phyloP scores from a whole-genome alignment of 2,797 vertebrate species.

The Darevskia mixta region DNA sequence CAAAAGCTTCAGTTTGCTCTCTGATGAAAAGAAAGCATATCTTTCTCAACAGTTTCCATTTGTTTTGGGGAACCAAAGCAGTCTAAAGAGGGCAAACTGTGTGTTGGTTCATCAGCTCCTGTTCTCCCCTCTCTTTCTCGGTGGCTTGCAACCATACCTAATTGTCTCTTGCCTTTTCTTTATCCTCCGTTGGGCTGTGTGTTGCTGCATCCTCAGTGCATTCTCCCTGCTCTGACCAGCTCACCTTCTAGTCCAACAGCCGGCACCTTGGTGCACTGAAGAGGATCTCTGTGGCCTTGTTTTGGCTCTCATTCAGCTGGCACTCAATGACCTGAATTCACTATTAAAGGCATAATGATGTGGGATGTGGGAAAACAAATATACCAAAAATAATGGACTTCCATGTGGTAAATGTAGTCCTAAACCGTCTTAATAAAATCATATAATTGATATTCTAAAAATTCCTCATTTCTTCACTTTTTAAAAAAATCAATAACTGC shows the following conservation, averaged over 20 bases:
- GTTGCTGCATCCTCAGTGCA: not conserved
- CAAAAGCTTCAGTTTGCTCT: not conserved
- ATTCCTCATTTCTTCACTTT: slow-evolving; percentile 74
- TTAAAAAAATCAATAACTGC: slow-evolving; percentile 67
- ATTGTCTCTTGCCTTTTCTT: no score
- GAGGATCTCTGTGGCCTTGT: not conserved
- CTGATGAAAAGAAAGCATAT: not conserved
- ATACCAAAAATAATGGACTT: not conserved
- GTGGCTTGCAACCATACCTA: no score
- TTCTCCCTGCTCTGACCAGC: no score
- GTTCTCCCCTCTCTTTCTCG: no score
- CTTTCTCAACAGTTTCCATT: not conserved
- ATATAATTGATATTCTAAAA: slow-evolving; percentile 51
- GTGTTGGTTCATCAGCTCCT: no score
- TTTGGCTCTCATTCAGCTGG: not conserved
- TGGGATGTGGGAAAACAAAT: not conserved
- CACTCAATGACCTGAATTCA: not conserved
- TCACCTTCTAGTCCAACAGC: no score
- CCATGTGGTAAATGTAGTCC: not conserved
- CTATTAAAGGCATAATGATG: not conserved
- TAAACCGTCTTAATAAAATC: slow-evolving; percentile 36
- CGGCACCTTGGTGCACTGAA: not conserved
- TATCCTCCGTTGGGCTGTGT: not conserved
- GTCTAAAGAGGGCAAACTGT: no score
- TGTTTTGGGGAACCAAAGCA: no score